Base-by-base conservation (phyloP, 2,888 invertebrate species). In the Tigriopus californicus region DNA sequence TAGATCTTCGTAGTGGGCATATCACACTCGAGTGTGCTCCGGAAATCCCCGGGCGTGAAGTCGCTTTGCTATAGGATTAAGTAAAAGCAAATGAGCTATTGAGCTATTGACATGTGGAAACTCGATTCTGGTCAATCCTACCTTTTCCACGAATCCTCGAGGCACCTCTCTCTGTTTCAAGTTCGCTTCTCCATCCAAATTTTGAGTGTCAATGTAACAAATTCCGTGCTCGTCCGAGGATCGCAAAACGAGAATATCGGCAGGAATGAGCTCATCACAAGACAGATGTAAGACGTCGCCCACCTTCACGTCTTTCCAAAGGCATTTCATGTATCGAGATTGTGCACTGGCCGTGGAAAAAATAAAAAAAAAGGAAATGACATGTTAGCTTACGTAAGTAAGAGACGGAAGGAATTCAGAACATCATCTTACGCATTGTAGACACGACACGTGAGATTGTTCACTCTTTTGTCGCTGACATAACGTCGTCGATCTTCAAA, bases 121-220 rank as follows among this genome's bases (percentile, higher is more conserved):
- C n/a, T n/a, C n/a, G n/a, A n/a, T n/a, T n/a, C n/a, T n/a, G 33
- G n/a, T n/a, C n/a, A n/a, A n/a, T 22, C 20, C 25, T 18, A 20
- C 48, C 22, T 42, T 20, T 20, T 46, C 57, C 62, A 76, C 75
- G 68, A 85, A 82, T 13, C 84, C 85, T 42, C 80, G 72, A n/a
- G 82, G 82, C 51, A 88, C 85, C 70, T 87, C 80, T 65, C 94
- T 77, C 69, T 91, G 89, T 71, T 95, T 95, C 62, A 95, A 76
- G 74, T 94, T 95, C 51, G 89, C 87, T 74, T 95, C 95, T 11
- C 95, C 95, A 69, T 95, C 95, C 68, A 95, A 75, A 74, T 95
- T 94, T 69, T 90, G 88, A 0, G 95, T 95, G 73, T 95, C 95
- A 64, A 95, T 81, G 73, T 88, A 92, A 70, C 91, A 92, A 61